Evolutionary conservation across 2,888 invertebrate species (phyloP).

Genomic region (Bombylius discolor): DNA sequence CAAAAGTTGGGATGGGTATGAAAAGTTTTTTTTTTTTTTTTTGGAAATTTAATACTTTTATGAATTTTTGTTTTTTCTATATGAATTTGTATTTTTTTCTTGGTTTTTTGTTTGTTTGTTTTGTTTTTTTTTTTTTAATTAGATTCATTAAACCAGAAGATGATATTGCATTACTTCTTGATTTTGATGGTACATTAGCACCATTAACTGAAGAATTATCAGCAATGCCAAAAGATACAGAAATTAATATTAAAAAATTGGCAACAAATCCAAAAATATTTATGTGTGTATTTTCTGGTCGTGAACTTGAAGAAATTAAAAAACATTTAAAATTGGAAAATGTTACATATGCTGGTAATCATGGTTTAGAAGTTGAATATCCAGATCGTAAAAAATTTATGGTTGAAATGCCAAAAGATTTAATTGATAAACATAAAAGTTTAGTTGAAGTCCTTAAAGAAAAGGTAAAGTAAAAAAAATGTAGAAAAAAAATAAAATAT

Average conservation of each 20-base stretch:
- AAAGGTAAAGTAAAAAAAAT: slow-evolving; percentile 34
- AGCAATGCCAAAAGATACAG: slow-evolving; percentile 56
- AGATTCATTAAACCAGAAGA: slow-evolving; percentile 47
- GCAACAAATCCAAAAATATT: slow-evolving; percentile 58
- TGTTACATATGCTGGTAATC: slow-evolving; percentile 64
- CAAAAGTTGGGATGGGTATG: slow-evolving; percentile 33
- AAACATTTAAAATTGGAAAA: slow-evolving; percentile 45
- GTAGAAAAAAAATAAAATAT: neutral
- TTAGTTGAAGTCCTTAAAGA: slow-evolving; percentile 54
- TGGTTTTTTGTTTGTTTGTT: neutral
- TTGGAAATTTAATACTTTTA: neutral
- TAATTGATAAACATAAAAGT: slow-evolving; percentile 51
- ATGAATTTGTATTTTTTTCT: neutral
- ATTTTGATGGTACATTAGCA: slow-evolving; percentile 65
- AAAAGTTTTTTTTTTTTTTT: slow-evolving; percentile 2
- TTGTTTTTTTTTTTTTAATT: slow-evolving; percentile 3
- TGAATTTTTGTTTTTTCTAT: too few species aligned
- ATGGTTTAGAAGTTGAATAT: slow-evolving; percentile 61
- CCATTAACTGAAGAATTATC: slow-evolving; percentile 54
- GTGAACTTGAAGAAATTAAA: slow-evolving; percentile 60
- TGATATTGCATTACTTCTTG: slow-evolving; percentile 55
- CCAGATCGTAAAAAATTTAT: slow-evolving; percentile 64
- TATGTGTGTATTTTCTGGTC: slow-evolving; percentile 58
- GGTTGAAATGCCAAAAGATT: slow-evolving; percentile 60
- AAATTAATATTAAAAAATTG: slow-evolving; percentile 52